Conservation (phyloP, 2,113 vertebrate species). For the Hylia prasina region DNA sequence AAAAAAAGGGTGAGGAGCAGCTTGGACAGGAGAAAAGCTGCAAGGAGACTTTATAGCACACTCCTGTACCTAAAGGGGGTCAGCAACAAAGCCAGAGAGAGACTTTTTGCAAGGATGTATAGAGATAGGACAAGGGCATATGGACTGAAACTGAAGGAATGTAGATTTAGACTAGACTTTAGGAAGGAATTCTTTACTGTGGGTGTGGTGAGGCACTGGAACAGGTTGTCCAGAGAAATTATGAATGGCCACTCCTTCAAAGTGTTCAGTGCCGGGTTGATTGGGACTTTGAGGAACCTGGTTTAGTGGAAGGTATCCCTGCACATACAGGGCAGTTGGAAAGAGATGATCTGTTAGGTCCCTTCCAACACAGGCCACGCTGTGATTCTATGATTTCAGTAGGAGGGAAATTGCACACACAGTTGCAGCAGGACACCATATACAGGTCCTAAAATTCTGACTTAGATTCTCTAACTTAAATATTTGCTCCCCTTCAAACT, state of each 20-base stretch:
- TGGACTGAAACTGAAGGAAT: not conserved
- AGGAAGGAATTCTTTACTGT: not conserved
- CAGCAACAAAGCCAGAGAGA: not conserved
- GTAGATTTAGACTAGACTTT: not conserved
- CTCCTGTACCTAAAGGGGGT: not conserved
- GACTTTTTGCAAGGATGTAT: not conserved
- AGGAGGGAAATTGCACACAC: not conserved
- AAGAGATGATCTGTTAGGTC: not conserved
- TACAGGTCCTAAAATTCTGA: not conserved
- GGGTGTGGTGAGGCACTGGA: not conserved
- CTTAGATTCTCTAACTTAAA: not conserved
- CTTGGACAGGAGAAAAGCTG: not conserved
- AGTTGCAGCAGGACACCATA: fast-evolving
- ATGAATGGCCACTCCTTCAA: not conserved
- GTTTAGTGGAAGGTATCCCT: not conserved
- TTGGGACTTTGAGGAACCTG: not conserved
- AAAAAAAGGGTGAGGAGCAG: not conserved
- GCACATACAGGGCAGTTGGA: not conserved
- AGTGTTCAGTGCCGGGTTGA: not conserved
- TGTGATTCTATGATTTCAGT: not conserved
- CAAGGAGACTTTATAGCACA: not conserved
- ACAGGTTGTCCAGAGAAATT: not conserved
- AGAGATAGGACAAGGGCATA: not conserved
- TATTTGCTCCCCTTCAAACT: not conserved
- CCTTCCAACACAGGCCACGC: not conserved